Evolutionary conservation across 2,888 invertebrate species (phyloP).

Genomic region (Mechanitis messenoides): DNA sequence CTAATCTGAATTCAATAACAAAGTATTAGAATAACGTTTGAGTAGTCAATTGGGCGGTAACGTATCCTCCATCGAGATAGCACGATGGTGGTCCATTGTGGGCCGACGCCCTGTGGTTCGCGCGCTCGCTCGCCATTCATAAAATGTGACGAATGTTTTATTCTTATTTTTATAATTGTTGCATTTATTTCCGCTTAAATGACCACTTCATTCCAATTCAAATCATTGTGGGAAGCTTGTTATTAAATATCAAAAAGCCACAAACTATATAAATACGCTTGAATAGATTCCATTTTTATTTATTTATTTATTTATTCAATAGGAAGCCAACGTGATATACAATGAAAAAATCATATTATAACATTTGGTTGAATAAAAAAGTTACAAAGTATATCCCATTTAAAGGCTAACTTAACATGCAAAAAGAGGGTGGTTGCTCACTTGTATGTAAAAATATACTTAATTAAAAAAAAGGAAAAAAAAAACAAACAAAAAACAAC

Average conservation of each 20-base stretch:
- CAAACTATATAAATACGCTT: slow-evolving; percentile 25
- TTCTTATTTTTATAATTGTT: slow-evolving; percentile 67
- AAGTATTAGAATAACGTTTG: slow-evolving; percentile 72
- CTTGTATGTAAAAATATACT: too few species aligned
- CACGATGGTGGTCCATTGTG: slow-evolving; percentile 74
- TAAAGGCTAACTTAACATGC: too few species aligned
- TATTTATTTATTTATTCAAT: too few species aligned
- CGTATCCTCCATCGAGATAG: slow-evolving; percentile 73
- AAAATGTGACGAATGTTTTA: slow-evolving; percentile 61
- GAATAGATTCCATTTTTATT: slow-evolving; percentile 36
- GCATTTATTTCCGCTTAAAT: slow-evolving; percentile 62
- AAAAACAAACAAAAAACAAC: too few species aligned
- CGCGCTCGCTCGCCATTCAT: slow-evolving; percentile 46
- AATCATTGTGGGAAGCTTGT: slow-evolving; percentile 64
- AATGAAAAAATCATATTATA: too few species aligned
- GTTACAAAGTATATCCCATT: too few species aligned
- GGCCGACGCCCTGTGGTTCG: slow-evolving; percentile 51
- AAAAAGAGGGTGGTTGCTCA: too few species aligned
- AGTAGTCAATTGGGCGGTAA: slow-evolving; percentile 74
- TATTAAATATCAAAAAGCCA: slow-evolving; percentile 28
- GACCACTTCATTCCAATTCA: slow-evolving; percentile 52
- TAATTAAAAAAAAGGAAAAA: too few species aligned
- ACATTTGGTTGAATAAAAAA: too few species aligned
- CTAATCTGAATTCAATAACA: slow-evolving; percentile 34
- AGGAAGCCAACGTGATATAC: too few species aligned